Conservation (phyloP, 2,113 vertebrate species). For the Crocuta crocuta region DNA sequence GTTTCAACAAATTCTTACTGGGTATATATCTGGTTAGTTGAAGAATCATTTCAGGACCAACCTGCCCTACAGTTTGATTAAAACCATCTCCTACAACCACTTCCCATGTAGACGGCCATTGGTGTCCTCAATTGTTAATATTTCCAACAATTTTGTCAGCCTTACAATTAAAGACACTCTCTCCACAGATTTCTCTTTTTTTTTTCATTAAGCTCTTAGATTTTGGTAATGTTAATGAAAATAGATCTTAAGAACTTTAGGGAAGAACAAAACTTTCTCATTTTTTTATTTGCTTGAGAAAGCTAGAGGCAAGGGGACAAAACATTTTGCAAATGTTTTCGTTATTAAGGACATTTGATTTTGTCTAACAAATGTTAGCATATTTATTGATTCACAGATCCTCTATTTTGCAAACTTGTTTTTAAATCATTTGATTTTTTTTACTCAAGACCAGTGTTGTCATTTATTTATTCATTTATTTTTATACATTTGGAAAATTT, state of each 20-base stretch:
- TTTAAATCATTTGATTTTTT: not conserved
- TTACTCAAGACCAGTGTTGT: not conserved
- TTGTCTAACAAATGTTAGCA: not conserved
- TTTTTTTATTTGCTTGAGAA: constrained; percentile 1
- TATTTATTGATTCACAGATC: not conserved
- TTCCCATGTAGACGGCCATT: not conserved
- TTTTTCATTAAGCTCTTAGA: not conserved
- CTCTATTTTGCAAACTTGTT: not conserved
- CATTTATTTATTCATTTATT: not conserved
- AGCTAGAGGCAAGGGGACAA: not conserved
- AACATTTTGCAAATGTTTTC: not conserved
- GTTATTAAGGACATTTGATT: not conserved
- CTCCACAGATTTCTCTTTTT: not conserved
- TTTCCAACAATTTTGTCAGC: not conserved
- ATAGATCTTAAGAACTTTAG: not conserved
- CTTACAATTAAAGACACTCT: not conserved
- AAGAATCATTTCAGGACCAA: not conserved
- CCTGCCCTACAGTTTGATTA: not conserved
- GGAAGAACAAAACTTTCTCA: not conserved
- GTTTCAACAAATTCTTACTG: not conserved
- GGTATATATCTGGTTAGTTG: not conserved
- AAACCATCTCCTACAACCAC: not conserved
- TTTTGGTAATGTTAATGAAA: not conserved
- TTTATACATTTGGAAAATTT: not conserved
- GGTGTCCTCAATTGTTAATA: not conserved